Base-by-base conservation (phyloP, 2,888 invertebrate genomes). In the Drosophila lacicola region DNA sequence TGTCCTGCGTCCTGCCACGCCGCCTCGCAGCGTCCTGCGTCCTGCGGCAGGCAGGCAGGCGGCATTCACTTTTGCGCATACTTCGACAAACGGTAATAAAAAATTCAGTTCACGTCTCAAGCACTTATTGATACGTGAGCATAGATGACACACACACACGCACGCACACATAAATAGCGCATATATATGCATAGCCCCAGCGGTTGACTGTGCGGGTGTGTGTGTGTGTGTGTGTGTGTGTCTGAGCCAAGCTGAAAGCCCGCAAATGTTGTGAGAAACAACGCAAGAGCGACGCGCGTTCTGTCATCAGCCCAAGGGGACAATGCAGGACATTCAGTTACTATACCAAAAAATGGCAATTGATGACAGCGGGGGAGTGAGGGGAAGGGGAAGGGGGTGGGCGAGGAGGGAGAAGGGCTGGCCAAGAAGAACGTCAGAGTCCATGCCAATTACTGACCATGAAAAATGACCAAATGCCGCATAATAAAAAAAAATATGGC, bases 51-150 rank as follows among this genome's bases (percentile, higher is more conserved):
- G 47, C 58, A 47, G 54, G 36, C 50, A 61, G 58, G 37, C 68
- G 55, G 25, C 83, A 73, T 77, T 67, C 77, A 86, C 86, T 82
- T 86, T 86, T 82, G 81, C 78, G 84, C 80, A 83, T 70, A 78
- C 75, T 69, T 61, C 53, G 46, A 70, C 63, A 70, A 87, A 66
- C 44, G 70, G 69, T 67, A 70, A 89, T 89, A 85, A 84, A 84
- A 84, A 87, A 84, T 84, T 89, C 84, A 85, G 88, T 79, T 64
- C 84, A 84, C 84, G 84, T 84, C 85, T 77, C 76, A 79, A 84
- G 84, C 89, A 89, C 84, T 84, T 84, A 84, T 84, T 84, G 84
- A 84, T 84, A 84, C 84, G 84, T 84, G 84, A 84, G 84, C 89
- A 84, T 84, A 84, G 89, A 84, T 83, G 83, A 80, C 74, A 77